phyloP scores from a whole-genome alignment of 1,140 invertebrate genomes.

The Whitmania pigra region DNA sequence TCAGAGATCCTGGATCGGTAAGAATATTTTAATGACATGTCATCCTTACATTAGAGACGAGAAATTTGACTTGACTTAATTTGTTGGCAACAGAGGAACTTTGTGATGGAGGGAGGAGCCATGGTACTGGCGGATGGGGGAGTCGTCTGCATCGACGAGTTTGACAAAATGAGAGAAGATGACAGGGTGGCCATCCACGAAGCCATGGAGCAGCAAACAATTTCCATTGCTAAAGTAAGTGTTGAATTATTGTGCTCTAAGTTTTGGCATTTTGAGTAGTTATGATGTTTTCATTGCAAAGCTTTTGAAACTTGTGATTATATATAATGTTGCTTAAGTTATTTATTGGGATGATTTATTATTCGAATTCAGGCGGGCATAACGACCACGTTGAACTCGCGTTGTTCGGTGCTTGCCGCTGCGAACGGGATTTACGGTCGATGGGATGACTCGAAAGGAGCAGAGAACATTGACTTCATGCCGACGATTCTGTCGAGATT shows the following conservation, averaged over 20 bases:
- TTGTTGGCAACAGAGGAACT: conserved; percentile 62
- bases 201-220: conserved; percentile 99
- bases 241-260: neutral
- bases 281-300: neutral
- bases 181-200: conserved; percentile 98
- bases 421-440: conserved; percentile 95
- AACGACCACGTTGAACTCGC: conserved; percentile 92
- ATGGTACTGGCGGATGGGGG: conserved; percentile 99
- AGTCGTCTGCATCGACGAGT: conserved; percentile 98
- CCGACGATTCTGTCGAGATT: conserved; percentile 99
- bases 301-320: neutral
- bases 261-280: neutral
- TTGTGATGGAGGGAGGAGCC: conserved; percentile 97
- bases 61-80: conserved; percentile 24
- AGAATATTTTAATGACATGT: conserved; percentile 28
- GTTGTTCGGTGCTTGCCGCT: conserved; percentile 93
- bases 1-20: conserved; percentile 77
- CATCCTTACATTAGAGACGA: too few relatives aligned
- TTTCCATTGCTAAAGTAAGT: conserved; percentile 88
- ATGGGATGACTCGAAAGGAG: conserved; percentile 93
- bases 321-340: neutral
- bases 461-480: conserved; percentile 98
- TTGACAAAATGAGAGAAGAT: conserved; percentile 99
- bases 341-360: neutral
- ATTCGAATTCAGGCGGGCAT: conserved; percentile 65